Percentiles rank a stretch among this genome's conserved stretches.
Conservation (phyloP, 2,888 invertebrate species). For the Axea sp. region DNA sequence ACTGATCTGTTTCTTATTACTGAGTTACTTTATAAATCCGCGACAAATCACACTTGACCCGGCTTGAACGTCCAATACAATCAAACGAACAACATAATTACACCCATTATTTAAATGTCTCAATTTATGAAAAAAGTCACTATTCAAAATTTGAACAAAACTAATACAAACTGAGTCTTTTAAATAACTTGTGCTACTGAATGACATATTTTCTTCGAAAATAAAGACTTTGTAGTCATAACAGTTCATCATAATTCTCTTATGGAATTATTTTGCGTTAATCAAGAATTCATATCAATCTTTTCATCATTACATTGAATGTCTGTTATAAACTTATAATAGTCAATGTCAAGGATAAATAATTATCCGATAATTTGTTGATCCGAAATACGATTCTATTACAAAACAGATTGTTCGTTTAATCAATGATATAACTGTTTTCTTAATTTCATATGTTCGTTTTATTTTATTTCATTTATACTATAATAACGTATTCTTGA, state of each 20-base stretch:
- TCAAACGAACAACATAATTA: conserved; percentile 6
- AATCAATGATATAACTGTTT: too few relatives aligned
- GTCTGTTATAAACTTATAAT: conserved; percentile 6
- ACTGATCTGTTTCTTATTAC: conserved; percentile 67
- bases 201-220: not conserved
- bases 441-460: too few relatives aligned
- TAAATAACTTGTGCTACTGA: not conserved
- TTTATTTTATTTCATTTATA: too few relatives aligned
- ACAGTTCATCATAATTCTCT: too few relatives aligned
- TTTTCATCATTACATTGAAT: conserved; percentile 1
- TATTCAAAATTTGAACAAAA: not conserved
- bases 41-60: conserved; percentile 74
- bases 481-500: too few relatives aligned
- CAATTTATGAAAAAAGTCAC: conserved; percentile 22
- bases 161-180: too few relatives aligned
- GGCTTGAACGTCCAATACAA: conserved; percentile 48
- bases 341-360: conserved; percentile 27
- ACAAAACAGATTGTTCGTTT: too few relatives aligned
- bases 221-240: too few relatives aligned
- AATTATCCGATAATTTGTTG: not conserved
- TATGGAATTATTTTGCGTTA: not conserved
- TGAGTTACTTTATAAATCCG: conserved; percentile 74
- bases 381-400: too few relatives aligned
- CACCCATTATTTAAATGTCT: conserved; percentile 4
- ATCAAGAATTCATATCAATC: conserved; percentile 23